Conservation (phyloP, 2,888 invertebrate species). For the Epistrophella euchroma region DNA sequence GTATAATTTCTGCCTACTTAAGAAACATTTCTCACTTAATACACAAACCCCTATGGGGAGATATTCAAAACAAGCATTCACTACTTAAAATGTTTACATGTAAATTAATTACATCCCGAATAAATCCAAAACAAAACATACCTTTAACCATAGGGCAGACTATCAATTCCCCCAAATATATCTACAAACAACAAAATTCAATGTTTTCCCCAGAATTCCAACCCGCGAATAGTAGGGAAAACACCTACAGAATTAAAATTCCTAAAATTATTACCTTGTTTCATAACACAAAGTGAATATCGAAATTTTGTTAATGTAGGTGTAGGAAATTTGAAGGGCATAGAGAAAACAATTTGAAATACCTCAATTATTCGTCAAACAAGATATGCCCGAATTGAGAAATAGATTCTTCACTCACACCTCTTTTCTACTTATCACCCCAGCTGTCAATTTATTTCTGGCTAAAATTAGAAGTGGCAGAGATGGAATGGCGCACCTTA, state of each 20-base stretch:
- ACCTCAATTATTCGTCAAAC: conserved; percentile 71
- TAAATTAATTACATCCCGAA: conserved; percentile 68
- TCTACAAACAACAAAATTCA: not conserved
- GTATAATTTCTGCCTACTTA: conserved; percentile 33
- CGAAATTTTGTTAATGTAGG: conserved; percentile 8
- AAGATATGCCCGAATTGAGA: conserved; percentile 18
- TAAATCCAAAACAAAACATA: conserved; percentile 56
- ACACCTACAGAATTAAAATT: conserved; percentile 68
- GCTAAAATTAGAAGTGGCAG: conserved; percentile 54
- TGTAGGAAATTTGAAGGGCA: conserved; percentile 2
- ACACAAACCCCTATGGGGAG: not conserved
- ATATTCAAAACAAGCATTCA: conserved; percentile 29
- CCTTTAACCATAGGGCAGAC: not conserved
- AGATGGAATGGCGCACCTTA: conserved; percentile 62
- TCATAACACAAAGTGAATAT: not conserved
- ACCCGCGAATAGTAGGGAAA: not conserved
- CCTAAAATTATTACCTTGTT: conserved; percentile 29
- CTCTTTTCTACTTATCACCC: conserved; percentile 53
- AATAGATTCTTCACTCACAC: conserved; percentile 19
- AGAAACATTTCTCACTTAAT: conserved; percentile 23
- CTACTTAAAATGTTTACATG: conserved; percentile 71
- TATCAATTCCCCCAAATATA: not conserved
- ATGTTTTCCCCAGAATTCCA: conserved; percentile 52
- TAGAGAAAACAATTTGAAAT: conserved; percentile 46
- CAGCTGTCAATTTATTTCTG: conserved; percentile 66